Conservation (phyloP, 2,888 invertebrate species). For the Dexiosoma caninum region DNA sequence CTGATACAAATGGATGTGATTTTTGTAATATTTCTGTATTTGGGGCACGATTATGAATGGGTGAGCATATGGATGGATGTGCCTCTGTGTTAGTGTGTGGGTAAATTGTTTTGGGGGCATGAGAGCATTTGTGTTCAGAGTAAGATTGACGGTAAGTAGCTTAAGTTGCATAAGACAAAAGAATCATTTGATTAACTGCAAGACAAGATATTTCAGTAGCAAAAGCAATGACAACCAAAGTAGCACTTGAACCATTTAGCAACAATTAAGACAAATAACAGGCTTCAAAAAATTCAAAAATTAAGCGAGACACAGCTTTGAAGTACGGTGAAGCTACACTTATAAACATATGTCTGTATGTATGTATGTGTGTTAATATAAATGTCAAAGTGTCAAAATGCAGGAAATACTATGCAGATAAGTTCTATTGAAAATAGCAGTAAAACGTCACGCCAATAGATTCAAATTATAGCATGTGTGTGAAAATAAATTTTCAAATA, state of each 20-base stretch:
- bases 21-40: constrained; percentile 31
- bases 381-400: no score
- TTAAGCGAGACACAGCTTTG: neutral
- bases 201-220: constrained; percentile 57
- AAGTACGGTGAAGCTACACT: neutral
- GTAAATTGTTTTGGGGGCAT: neutral
- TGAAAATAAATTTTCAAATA: no score
- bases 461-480: no score
- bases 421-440: no score
- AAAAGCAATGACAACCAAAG: constrained; percentile 57
- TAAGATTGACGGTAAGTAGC: constrained; percentile 60
- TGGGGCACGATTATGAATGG: neutral
- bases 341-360: neutral
- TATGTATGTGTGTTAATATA: no score
- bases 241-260: constrained; percentile 59
- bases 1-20: constrained; percentile 18
- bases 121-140: constrained; percentile 26
- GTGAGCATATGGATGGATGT: neutral
- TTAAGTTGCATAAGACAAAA: constrained; percentile 60
- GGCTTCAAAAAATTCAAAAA: constrained; percentile 23
- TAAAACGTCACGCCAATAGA: no score
- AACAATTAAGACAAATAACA: constrained; percentile 60
- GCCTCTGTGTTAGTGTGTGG: neutral
- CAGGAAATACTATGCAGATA: no score
- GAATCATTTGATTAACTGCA: constrained; percentile 43